Base-by-base conservation (phyloP, 2,113 vertebrate species). In the Hippocampus mohnikei region DNA sequence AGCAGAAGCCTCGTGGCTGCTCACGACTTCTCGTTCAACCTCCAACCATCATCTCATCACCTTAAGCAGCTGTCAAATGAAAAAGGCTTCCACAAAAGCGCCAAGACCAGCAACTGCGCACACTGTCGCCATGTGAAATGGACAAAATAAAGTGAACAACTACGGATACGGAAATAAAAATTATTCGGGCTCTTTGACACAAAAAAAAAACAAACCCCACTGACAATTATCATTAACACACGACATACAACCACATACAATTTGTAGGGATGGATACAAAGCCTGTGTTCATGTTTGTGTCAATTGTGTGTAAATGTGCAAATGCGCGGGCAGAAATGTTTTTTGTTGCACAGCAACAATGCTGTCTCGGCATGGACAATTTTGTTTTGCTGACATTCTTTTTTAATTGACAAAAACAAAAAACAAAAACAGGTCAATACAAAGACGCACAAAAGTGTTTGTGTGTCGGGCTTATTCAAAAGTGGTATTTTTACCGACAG, bases 401-500 rank as follows among this genome's bases (percentile, higher is more conserved):
- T 66, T 56, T 61, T 37, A 62, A 20, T 55, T 62, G 58, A 40
- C 41, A 27, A 59, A 71, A 76, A 63, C 3, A 10, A 29, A 29
- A 61, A 69, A 52, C 48, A 27, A 33, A 71, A 76, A 63, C 3
- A 10, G 25, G 41, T 55, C 58, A 50, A 69, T 70, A 10, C 16
- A 25, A 71, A 46, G 56, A 61, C 67, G 23, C 59, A 75, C 66
- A 69, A 12, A 41, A 40, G 50, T 55, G 11, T 72, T 69, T 66
- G 53, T 68, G 15, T 59, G 48, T 70, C 53, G 21, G 8, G 3
- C 37, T 52, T 23, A 58, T 65, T 55, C n/a, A 58, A 61, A 53
- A 13, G 25, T 53, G 53, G 67, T 63, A 37, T 55, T 70, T 48
- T 46, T 73, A 59, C 71, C 61, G 66, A 71, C 74, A 84, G 80